These are phyloP conservation scores for Verasper variegatus DNA, from an alignment of 2,113 vertebrate genomes.

Conservation along the genomic window DNA sequence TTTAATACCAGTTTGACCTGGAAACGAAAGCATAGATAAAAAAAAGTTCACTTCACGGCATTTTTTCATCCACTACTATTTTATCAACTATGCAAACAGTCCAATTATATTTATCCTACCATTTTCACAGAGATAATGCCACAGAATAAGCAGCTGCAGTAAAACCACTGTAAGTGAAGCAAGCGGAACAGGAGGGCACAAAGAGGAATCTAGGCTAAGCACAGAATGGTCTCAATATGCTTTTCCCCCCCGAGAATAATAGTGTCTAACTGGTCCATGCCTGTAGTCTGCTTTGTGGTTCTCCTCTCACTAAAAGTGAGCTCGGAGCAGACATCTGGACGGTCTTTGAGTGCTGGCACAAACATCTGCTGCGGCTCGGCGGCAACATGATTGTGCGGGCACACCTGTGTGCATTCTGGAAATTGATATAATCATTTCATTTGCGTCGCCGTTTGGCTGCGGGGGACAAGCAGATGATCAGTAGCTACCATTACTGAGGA, in stretches of 20 bases:
- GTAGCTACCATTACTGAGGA: constrained; percentile 10
- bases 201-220: constrained; percentile 42
- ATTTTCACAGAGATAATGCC: constrained; percentile 50
- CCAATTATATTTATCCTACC: constrained; percentile 53
- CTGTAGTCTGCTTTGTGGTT: constrained; percentile 43
- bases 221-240: constrained; percentile 38
- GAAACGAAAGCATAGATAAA: constrained; percentile 15
- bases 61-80: constrained; percentile 28
- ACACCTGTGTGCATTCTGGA: constrained; percentile 53
- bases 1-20: constrained; percentile 29
- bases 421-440: constrained; percentile 52
- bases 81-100: constrained; percentile 22
- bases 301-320: constrained; percentile 36
- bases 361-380: constrained; percentile 59
- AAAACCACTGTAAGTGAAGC: constrained; percentile 47
- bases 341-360: constrained; percentile 40
- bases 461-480: constrained; percentile 6
- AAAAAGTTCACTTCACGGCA: not conserved
- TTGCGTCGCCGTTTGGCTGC: constrained; percentile 33
- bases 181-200: constrained; percentile 40
- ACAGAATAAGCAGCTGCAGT: constrained; percentile 48
- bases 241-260: constrained; percentile 38
- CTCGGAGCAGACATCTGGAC: constrained; percentile 57
- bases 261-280: constrained; percentile 46
- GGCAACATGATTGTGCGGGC: constrained; percentile 39